Evolutionary conservation across 2,888 invertebrate genomes (phyloP).

Genomic region (Hydriomena furcata): DNA sequence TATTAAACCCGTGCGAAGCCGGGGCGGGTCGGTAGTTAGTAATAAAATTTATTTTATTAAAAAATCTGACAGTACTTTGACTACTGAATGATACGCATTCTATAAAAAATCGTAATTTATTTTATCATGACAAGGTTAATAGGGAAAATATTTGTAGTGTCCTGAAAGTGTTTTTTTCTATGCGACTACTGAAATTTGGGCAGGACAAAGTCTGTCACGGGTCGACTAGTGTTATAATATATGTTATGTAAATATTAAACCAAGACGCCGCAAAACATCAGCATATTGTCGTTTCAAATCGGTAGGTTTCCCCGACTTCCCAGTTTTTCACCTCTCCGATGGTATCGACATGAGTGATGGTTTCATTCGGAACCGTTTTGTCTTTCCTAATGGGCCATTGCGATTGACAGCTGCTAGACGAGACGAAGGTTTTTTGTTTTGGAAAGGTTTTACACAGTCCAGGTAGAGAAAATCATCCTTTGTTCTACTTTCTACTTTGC

Average conservation of each 20-base stretch:
- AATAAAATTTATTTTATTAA: no score
- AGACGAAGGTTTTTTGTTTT: slow-evolving; percentile 25
- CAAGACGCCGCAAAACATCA: background rate
- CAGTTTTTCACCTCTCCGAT: slow-evolving; percentile 33
- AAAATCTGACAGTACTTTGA: no score
- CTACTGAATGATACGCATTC: no score
- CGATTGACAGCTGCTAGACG: slow-evolving; percentile 33
- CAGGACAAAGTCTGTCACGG: no score
- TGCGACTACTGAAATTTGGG: no score
- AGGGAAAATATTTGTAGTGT: no score
- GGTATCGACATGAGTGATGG: slow-evolving; percentile 36
- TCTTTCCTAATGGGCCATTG: slow-evolving; percentile 35
- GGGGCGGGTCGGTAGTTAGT: no score
- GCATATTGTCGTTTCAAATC: slow-evolving; percentile 6
- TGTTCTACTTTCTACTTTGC: background rate
- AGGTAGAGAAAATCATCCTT: background rate
- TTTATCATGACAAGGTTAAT: no score
- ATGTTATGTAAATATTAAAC: background rate
- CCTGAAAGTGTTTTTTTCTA: no score
- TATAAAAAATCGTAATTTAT: no score
- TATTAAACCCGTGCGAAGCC: no score
- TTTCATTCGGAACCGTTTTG: slow-evolving; percentile 29
- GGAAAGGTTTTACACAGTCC: background rate
- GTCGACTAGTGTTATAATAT: no score
- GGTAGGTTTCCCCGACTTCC: slow-evolving; percentile 5